phyloP scores from a whole-genome alignment of 2,888 invertebrate species.

The Tachina grossa region DNA sequence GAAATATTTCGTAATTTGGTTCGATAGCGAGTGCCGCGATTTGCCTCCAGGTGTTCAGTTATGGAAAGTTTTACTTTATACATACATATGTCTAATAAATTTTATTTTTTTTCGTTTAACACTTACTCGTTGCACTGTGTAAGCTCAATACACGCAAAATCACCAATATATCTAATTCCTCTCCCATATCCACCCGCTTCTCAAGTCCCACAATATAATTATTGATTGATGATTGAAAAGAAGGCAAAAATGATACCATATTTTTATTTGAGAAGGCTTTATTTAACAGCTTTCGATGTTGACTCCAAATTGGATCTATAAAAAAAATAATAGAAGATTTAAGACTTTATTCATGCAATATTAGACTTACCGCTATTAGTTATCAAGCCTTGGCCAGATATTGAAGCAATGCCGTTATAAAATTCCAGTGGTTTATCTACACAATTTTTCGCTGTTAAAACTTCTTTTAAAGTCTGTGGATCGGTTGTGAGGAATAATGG shows the following conservation, averaged over 20 bases:
- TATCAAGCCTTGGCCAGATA: background rate
- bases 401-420: background rate
- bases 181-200: background rate
- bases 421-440: background rate
- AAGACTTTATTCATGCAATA: background rate
- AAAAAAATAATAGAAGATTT: background rate
- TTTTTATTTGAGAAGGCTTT: constrained; percentile 11
- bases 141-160: constrained; percentile 5
- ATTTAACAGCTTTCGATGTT: constrained; percentile 44
- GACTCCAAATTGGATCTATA: constrained; percentile 31
- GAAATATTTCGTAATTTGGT: no score
- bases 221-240: constrained; percentile 13
- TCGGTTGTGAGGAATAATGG: constrained; percentile 12
- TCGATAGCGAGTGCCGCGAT: no score
- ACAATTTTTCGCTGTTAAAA: constrained; percentile 41
- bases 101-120: background rate
- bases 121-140: constrained; percentile 40
- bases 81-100: no score
- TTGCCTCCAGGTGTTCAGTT: no score
- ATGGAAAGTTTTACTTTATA: no score
- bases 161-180: background rate
- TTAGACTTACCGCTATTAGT: background rate
- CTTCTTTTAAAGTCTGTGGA: constrained; percentile 27
- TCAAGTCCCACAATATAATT: background rate
- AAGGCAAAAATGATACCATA: constrained; percentile 30